These are phyloP conservation scores for Caenorhabditis latens DNA, from an alignment of 1,140 invertebrate genomes.

Conservation along the genomic window DNA sequence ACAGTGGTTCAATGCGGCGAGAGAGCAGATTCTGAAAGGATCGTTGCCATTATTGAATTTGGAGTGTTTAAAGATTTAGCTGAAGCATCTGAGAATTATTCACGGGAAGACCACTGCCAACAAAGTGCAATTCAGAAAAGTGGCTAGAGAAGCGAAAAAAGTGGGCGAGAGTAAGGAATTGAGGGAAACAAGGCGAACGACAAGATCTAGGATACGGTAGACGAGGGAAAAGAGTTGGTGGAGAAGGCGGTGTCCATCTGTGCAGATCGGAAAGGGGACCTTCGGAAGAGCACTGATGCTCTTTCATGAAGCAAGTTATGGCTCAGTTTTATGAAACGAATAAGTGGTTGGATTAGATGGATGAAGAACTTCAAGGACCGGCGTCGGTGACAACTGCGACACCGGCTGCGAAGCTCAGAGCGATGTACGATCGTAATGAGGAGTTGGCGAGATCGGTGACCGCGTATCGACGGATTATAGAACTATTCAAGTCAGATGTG, in stretches of 20 bases:
- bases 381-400: slow-evolving; percentile 90
- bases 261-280: slow-evolving; percentile 44
- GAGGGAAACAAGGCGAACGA: slow-evolving; percentile 37
- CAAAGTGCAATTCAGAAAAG: slow-evolving; percentile 89
- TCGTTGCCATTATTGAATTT: slow-evolving; percentile 91
- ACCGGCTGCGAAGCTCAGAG: slow-evolving; percentile 89
- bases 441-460: slow-evolving; percentile 83
- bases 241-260: slow-evolving; percentile 49
- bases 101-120: slow-evolving; percentile 95
- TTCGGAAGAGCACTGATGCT: slow-evolving; percentile 86
- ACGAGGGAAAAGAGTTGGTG: slow-evolving; percentile 49
- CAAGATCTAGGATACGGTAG: slow-evolving; percentile 50
- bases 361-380: slow-evolving; percentile 86
- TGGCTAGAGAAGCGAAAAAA: slow-evolving; percentile 91
- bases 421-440: slow-evolving; percentile 90
- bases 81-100: slow-evolving; percentile 90
- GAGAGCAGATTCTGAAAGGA: slow-evolving; percentile 86
- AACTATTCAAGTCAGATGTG: slow-evolving; percentile 94
- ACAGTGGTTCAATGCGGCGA: slow-evolving; percentile 94
- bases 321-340: slow-evolving; percentile 91
- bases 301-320: slow-evolving; percentile 93
- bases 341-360: slow-evolving; percentile 92
- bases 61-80: slow-evolving; percentile 87
- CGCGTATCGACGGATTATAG: slow-evolving; percentile 92
- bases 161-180: slow-evolving; percentile 87